Evolutionary conservation across 35 echinoderm and acorn worm genomes (phyloP).

Genomic region (Lytechinus variegatus): DNA sequence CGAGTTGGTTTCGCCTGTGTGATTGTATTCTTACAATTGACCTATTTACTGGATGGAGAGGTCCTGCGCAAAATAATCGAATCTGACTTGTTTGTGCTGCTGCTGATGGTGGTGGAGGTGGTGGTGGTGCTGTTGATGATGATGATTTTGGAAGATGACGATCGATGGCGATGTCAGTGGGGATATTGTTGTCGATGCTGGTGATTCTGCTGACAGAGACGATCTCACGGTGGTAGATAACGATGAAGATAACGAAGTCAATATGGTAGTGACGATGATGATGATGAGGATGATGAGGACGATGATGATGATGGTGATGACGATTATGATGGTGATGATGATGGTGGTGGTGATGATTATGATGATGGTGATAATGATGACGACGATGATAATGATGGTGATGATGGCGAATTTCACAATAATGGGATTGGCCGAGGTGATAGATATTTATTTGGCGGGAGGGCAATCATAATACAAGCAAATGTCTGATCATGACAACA

Average conservation of each 20-base stretch:
- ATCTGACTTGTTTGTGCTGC: too few relatives aligned
- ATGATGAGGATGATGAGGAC: not conserved
- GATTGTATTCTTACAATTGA: too few relatives aligned
- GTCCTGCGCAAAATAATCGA: too few relatives aligned
- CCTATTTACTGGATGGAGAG: too few relatives aligned
- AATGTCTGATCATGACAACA: too few relatives aligned
- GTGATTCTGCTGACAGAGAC: not conserved
- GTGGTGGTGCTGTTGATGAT: not conserved
- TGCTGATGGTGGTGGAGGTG: not conserved
- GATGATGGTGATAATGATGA: slow-evolving; percentile 31
- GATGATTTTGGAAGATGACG: not conserved
- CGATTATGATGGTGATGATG: slow-evolving; percentile 13
- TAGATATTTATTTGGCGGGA: not conserved
- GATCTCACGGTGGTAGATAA: not conserved
- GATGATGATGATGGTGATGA: not conserved
- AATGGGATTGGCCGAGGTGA: not conserved
- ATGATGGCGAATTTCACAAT: not conserved
- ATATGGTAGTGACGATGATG: slow-evolving; percentile 22
- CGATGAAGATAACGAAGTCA: slow-evolving; percentile 19
- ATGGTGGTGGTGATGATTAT: slow-evolving; percentile 1
- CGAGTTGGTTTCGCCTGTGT: too few relatives aligned
- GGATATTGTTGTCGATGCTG: not conserved
- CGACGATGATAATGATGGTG: slow-evolving; percentile 21
- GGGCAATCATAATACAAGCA: not conserved
- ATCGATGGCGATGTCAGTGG: not conserved